Evolutionary conservation across 2,113 vertebrate species (phyloP).

Genomic region (Campylomormyrus numenius): DNA sequence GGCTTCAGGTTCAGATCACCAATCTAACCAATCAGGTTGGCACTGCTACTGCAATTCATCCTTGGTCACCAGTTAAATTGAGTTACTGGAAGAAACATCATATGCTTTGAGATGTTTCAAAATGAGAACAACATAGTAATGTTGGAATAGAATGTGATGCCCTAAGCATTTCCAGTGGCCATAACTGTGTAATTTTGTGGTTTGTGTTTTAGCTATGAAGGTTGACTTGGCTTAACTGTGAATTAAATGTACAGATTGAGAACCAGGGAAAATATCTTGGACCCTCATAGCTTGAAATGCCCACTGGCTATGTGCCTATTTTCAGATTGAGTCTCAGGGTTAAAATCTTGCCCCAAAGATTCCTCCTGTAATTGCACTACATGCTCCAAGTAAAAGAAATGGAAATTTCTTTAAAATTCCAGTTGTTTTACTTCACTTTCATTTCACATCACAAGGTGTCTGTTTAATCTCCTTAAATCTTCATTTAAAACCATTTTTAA

Average conservation of each 20-base stretch:
- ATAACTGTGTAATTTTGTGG: background rate
- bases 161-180: background rate
- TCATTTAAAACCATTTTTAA: background rate
- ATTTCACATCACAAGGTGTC: background rate
- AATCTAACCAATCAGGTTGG: slow-evolving; percentile 77
- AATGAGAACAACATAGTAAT: background rate
- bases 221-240: background rate
- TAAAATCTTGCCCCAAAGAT: background rate
- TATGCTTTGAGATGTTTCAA: background rate
- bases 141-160: background rate
- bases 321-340: background rate
- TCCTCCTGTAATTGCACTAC: background rate
- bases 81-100: background rate
- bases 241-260: background rate
- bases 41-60: background rate
- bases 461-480: background rate
- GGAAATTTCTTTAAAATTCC: background rate
- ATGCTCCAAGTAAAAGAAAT: background rate
- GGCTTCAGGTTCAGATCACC: slow-evolving; percentile 83
- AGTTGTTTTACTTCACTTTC: background rate
- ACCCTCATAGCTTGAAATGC: background rate
- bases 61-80: background rate
- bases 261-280: background rate
- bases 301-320: background rate
- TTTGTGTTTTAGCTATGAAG: background rate